phyloP scores from a whole-genome alignment of 2,797 vertebrate species.

The Mionectes olivaceus region DNA sequence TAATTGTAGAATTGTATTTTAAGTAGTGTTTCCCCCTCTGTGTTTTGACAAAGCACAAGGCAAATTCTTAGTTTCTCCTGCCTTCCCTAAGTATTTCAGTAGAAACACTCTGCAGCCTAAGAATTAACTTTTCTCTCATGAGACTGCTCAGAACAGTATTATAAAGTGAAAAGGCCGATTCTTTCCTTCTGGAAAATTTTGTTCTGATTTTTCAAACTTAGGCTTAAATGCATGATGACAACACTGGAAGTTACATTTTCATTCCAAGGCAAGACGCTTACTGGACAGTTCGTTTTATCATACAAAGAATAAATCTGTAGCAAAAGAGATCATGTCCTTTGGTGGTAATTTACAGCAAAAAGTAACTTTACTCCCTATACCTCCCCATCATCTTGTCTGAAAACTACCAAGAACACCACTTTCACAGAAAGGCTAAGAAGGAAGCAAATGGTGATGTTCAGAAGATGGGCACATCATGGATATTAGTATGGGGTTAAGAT shows the following conservation, averaged over 20 bases:
- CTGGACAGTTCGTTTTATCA: neutral
- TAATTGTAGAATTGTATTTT: neutral
- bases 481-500: neutral
- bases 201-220: neutral
- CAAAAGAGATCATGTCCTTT: rapidly evolving
- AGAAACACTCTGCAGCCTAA: neutral
- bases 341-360: neutral
- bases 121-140: neutral
- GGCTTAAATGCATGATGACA: neutral
- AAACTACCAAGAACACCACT: neutral
- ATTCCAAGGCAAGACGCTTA: neutral
- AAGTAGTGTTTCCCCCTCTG: neutral
- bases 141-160: neutral
- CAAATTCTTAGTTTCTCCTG: neutral
- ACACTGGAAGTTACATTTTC: neutral
- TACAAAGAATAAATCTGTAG: neutral
- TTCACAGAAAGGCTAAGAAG: neutral
- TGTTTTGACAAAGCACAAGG: neutral
- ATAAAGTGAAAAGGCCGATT: neutral
- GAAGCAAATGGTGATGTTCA: neutral
- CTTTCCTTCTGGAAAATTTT: neutral
- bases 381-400: neutral
- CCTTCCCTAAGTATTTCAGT: neutral
- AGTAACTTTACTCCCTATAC: neutral
- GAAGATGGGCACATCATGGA: neutral